These are phyloP conservation scores for Ormyrus rosae DNA, from an alignment of 2,888 invertebrate genomes.

Conservation along the genomic window DNA sequence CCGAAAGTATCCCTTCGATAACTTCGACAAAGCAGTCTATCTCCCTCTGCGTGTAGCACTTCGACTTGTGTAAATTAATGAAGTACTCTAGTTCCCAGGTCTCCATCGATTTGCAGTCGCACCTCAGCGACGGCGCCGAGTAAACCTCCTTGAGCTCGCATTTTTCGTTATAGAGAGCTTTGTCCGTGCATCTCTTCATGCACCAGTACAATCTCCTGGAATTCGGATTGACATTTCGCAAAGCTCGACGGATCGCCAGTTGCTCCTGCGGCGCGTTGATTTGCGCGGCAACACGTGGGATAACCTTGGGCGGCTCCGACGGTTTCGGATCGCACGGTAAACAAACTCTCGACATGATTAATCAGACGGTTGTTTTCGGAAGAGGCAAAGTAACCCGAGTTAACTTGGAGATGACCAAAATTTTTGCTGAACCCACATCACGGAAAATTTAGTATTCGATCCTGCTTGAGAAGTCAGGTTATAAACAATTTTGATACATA, in stretches of 20 bases:
- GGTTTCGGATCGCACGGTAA: background rate
- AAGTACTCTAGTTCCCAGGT: conserved; percentile 5
- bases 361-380: no score
- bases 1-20: conserved; percentile 3
- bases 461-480: no score
- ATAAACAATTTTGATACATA: no score
- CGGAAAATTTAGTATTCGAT: no score
- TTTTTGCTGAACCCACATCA: no score
- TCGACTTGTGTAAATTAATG: background rate
- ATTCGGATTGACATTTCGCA: conserved; percentile 20
- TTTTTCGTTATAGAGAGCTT: conserved; percentile 7
- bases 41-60: conserved; percentile 16
- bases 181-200: background rate
- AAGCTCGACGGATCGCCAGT: conserved; percentile 6
- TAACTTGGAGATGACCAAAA: no score
- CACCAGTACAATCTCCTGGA: conserved; percentile 1
- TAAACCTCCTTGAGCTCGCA: background rate
- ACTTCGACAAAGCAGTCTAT: conserved; percentile 14
- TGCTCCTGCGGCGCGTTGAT: conserved; percentile 6
- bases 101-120: conserved; percentile 4
- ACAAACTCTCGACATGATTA: no score
- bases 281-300: background rate
- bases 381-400: no score
- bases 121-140: background rate
- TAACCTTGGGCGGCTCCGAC: background rate